Conservation (phyloP, 1,140 invertebrate species). For the Cataglyphis hispanica region DNA sequence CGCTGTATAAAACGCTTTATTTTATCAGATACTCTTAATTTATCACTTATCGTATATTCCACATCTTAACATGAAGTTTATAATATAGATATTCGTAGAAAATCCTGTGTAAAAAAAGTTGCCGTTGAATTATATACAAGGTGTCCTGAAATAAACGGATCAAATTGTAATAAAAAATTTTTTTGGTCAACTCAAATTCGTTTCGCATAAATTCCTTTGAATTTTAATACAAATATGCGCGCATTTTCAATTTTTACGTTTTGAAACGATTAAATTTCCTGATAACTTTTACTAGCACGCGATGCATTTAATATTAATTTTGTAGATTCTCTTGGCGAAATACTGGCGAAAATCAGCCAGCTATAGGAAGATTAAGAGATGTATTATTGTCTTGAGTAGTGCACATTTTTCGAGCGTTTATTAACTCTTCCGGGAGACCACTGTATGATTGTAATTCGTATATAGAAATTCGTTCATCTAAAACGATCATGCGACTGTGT, state of each 20-base stretch:
- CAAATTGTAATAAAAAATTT: constrained; percentile 11
- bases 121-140: constrained; percentile 34
- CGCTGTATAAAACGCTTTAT: constrained; percentile 1
- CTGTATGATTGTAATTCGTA: constrained; percentile 70
- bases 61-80: not conserved
- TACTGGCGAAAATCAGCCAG: constrained; percentile 32
- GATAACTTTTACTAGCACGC: not conserved
- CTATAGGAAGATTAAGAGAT: constrained; percentile 20
- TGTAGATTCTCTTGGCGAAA: not conserved
- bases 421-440: constrained; percentile 72
- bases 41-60: not conserved
- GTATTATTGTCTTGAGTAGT: constrained; percentile 36
- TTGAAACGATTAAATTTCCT: not conserved
- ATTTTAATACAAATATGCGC: constrained; percentile 8
- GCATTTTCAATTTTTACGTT: constrained; percentile 3
- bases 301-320: not conserved
- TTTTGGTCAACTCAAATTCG: not conserved
- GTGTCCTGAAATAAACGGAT: not conserved
- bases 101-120: constrained; percentile 53
- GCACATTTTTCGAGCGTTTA: constrained; percentile 68
- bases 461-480: constrained; percentile 76
- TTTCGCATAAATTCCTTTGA: not conserved
- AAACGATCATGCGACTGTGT: constrained; percentile 6
- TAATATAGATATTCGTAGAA: not conserved
- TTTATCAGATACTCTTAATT: constrained; percentile 22